phyloP scores from a whole-genome alignment of 2,113 vertebrate species.

The Poeciliopsis turrubarensis region DNA sequence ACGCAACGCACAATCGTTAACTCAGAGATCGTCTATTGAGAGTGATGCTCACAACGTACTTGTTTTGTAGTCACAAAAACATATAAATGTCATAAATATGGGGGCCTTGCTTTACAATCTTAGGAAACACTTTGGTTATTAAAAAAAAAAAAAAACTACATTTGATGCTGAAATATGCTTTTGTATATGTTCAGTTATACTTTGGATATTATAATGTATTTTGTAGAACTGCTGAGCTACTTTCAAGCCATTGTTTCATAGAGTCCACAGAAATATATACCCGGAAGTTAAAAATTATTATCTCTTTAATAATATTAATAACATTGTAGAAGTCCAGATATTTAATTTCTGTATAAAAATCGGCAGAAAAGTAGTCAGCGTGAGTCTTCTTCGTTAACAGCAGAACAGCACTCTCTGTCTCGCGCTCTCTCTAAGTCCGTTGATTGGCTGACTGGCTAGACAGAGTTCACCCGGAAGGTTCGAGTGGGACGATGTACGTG shows the following conservation, averaged over 20 bases:
- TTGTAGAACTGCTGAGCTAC: neutral
- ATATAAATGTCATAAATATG: neutral
- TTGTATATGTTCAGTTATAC: neutral
- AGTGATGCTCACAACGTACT: constrained; percentile 13
- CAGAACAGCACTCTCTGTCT: neutral
- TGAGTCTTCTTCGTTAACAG: constrained; percentile 22
- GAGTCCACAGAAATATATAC: neutral
- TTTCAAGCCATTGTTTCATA: neutral
- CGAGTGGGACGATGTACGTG: constrained; percentile 36
- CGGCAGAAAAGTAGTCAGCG: constrained; percentile 35
- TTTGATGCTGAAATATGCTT: neutral
- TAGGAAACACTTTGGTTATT: neutral
- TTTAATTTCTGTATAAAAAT: neutral
- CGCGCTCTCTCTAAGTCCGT: constrained; percentile 31
- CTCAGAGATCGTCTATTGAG: constrained; percentile 64
- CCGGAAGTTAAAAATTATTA: neutral
- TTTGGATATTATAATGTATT: neutral
- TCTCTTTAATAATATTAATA: neutral
- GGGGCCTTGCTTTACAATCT: neutral
- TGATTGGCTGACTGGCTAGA: constrained; percentile 37
- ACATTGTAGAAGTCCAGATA: neutral
- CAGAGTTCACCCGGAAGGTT: constrained; percentile 47
- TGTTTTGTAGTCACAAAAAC: neutral
- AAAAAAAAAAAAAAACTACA: neutral
- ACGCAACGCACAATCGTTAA: constrained; percentile 85